Conservation (phyloP, 2,797 vertebrate genomes). For the Peromyscus nudipes region DNA sequence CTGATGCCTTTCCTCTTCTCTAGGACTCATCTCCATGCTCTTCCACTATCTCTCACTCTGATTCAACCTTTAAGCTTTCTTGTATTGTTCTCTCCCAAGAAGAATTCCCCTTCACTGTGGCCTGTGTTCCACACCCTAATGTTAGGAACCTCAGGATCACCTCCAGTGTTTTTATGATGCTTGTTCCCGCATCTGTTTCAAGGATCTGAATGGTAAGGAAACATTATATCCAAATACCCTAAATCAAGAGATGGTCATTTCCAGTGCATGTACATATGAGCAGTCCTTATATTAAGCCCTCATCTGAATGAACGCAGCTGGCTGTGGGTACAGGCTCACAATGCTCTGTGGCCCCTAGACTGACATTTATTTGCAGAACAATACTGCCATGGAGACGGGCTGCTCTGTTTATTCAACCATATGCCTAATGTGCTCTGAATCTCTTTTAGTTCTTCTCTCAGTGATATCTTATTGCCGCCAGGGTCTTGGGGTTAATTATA, state of each 20-base stretch:
- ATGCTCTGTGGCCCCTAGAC: constrained; percentile 48
- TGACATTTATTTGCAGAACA: constrained; percentile 63
- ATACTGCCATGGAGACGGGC: background rate
- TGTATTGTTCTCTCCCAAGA: background rate
- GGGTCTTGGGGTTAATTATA: constrained; percentile 76
- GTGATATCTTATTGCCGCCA: constrained; percentile 57
- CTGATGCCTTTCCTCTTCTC: background rate
- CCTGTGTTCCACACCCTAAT: background rate
- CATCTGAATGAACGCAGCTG: constrained; percentile 18
- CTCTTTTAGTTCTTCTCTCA: constrained; percentile 50
- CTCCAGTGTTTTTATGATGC: background rate
- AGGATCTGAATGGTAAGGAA: constrained; percentile 12
- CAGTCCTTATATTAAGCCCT: constrained; percentile 14
- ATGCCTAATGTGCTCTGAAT: constrained; percentile 54
- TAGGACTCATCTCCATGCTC: background rate
- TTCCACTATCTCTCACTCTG: background rate
- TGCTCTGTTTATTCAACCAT: constrained; percentile 37
- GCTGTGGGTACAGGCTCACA: background rate
- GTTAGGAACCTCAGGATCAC: background rate
- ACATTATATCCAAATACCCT: constrained; percentile 2
- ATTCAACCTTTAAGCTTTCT: background rate
- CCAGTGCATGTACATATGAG: background rate
- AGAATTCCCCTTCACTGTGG: background rate
- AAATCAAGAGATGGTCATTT: background rate
- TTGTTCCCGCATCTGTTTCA: background rate